A percentile compares a stretch with the other conserved stretches of the same genome.
phyloP scores from a whole-genome alignment of 2,113 vertebrate species.

The Hucho hucho region DNA sequence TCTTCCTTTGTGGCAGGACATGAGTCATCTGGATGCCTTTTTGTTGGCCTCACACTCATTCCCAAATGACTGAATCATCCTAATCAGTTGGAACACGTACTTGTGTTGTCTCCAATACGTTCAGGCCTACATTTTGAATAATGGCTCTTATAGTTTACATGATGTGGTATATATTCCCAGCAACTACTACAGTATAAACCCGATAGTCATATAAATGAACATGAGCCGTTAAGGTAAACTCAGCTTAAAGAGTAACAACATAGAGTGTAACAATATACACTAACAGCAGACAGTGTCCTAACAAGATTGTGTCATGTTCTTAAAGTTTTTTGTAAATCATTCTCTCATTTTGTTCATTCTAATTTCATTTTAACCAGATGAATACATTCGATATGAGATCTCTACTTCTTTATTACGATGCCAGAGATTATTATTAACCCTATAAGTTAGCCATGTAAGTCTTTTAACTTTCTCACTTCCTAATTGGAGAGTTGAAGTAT shows the following conservation, averaged over 20 bases:
- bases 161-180: background rate
- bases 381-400: constrained; percentile 52
- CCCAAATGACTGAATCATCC: background rate
- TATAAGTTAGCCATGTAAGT: constrained; percentile 36
- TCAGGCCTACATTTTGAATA: background rate
- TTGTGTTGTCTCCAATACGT: background rate
- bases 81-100: background rate
- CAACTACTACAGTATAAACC: too few species aligned
- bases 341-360: background rate
- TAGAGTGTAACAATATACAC: too few species aligned
- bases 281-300: background rate
- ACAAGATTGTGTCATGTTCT: background rate
- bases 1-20: constrained; percentile 73
- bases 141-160: too few species aligned
- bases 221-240: too few species aligned
- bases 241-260: too few species aligned
- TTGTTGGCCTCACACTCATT: constrained; percentile 35
- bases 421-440: constrained; percentile 59
- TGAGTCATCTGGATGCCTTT: constrained; percentile 70
- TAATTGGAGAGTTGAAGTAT: constrained; percentile 44
- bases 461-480: constrained; percentile 66
- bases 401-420: constrained; percentile 61
- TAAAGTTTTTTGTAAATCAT: background rate
- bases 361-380: background rate
- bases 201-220: too few species aligned